Conservation (phyloP, 2,113 vertebrate genomes). For the Hystrix cristata region DNA sequence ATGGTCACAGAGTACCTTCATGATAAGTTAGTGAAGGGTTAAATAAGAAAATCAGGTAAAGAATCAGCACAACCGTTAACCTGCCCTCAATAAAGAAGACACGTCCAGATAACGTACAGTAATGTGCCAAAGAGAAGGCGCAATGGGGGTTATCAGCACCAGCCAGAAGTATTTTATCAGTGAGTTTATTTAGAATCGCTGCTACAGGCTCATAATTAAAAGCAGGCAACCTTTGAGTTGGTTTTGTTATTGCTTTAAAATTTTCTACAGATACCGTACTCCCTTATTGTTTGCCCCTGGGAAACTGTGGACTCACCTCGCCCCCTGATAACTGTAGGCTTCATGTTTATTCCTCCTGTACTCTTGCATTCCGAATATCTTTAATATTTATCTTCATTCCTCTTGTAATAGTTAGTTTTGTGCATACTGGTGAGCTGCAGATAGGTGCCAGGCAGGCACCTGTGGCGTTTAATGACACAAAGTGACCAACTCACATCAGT, state of each 20-base stretch:
- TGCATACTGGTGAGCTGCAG: background rate
- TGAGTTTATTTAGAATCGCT: background rate
- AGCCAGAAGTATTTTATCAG: background rate
- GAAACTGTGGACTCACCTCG: too few relatives aligned
- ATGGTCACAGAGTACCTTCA: background rate
- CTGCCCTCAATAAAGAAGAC: background rate
- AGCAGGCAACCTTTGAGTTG: background rate
- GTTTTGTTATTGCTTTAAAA: conserved; percentile 19
- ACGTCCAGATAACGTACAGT: background rate
- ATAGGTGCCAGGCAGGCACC: background rate
- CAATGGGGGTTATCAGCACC: too few relatives aligned
- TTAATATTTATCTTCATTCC: background rate
- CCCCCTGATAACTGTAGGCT: background rate
- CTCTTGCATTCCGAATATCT: background rate
- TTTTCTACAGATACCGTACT: background rate
- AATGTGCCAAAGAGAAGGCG: background rate
- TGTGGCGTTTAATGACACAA: background rate
- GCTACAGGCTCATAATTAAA: background rate
- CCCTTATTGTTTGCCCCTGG: background rate
- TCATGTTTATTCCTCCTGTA: background rate
- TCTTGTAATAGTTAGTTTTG: background rate
- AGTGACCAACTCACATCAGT: background rate
- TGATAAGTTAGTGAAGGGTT: background rate
- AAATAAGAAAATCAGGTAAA: background rate
- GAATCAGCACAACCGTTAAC: background rate